Conservation (phyloP, 2,113 vertebrate genomes). For the Cyphomyrus discorhynchus region DNA sequence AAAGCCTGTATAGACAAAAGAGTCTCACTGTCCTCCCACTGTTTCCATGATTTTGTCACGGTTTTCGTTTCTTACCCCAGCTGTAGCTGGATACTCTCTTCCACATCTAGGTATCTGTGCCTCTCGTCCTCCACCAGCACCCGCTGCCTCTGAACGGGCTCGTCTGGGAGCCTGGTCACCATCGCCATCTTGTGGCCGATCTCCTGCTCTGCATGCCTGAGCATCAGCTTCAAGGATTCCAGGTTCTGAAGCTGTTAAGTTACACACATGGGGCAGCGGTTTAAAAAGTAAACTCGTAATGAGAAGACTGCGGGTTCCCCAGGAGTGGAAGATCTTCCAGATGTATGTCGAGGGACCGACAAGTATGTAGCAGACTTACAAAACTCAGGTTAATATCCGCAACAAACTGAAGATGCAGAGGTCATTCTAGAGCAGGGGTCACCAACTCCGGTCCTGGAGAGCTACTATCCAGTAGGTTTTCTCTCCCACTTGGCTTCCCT, state of each 20-base stretch:
- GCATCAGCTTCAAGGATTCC: constrained; percentile 77
- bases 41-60: neutral
- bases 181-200: constrained; percentile 77
- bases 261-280: constrained; percentile 31
- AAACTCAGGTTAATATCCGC: neutral
- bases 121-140: constrained; percentile 84
- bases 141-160: constrained; percentile 83
- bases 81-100: constrained; percentile 75
- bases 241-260: constrained; percentile 86
- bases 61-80: constrained; percentile 60
- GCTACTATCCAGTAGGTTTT: too few species aligned
- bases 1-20: neutral
- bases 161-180: constrained; percentile 72
- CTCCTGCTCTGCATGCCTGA: constrained; percentile 85
- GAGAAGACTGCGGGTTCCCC: neutral
- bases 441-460: too few species aligned
- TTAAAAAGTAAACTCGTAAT: neutral
- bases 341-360: neutral
- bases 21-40: neutral
- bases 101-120: constrained; percentile 79
- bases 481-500: too few species aligned
- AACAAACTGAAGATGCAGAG: neutral
- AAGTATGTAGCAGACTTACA: neutral
- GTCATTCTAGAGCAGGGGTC: neutral
- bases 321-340: neutral